Base-by-base conservation (phyloP, 2,888 invertebrate genomes). In the Protodeltote pygarga region DNA sequence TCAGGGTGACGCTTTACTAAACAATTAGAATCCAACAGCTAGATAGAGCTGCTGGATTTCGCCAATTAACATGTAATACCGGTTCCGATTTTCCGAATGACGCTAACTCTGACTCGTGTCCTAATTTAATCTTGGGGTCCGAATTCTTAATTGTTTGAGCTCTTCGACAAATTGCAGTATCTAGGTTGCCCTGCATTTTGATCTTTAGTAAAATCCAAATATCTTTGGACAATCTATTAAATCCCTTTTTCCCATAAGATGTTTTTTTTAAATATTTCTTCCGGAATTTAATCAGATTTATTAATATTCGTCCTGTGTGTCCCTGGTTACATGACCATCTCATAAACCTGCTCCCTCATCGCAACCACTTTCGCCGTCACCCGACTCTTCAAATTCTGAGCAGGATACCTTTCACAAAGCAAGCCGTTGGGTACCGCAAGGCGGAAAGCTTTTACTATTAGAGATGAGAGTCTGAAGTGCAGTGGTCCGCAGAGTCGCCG, bases 1-100 rank as follows among this genome's bases (percentile, higher is more conserved):
- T 81, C 73, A 79, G 85, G 80, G 81, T 85, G 84, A 73, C 68
- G 87, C 89, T 88, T 87, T 16, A 85, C 82, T 89, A 89, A 89
- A 75, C 53, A 65, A 48, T 58, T 38, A 51, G 40, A 48, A 57
- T 35, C 47, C 23, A 13, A 29, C 45, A 44, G 63, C 35, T 39
- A 16, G 11, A 37, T 13, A 8, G 24, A 47, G 41, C 54, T 31
- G 41, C 38, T 50, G 49, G 33, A 42, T 54, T 49, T 44, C 35
- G 23, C 34, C 40, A 37, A 25, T 49, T 65, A 65, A 49, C 59
- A 51, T 23, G 5, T 65, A 65, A 65, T 60, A 48, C 54, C 62
- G 32, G 50, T 59, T 54, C 44, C 45, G 60, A 63, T 59, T 66
- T 59, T 54, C 44, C 45, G 60, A 63, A 63, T 66, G 62, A 49